Evolutionary conservation across 1,140 invertebrate species (phyloP).

Genomic region (Metopolophium dirhodum): DNA sequence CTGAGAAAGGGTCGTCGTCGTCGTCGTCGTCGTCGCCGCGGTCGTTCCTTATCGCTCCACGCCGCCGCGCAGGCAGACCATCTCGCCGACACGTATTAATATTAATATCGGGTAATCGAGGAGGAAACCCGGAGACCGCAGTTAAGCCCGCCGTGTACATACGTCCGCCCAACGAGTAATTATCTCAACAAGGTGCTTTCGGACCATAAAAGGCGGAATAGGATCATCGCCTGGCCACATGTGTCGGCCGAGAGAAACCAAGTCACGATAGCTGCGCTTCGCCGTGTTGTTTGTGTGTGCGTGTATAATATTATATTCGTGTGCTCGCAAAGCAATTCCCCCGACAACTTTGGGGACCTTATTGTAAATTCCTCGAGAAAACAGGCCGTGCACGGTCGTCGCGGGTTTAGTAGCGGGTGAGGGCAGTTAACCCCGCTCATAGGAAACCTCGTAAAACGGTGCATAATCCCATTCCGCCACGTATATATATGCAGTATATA

Average conservation of each 20-base stretch:
- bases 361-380: slow-evolving; percentile 36
- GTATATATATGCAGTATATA: too few species aligned
- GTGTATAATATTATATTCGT: too few species aligned
- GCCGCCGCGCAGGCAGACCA: neutral
- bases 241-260: neutral
- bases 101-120: slow-evolving; percentile 43
- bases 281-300: too few species aligned
- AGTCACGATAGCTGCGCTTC: neutral
- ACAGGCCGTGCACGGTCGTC: neutral
- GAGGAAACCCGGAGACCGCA: slow-evolving; percentile 14
- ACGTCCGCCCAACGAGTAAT: slow-evolving; percentile 5
- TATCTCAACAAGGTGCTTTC: slow-evolving; percentile 50
- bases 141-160: neutral
- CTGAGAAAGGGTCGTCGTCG: slow-evolving; percentile 30
- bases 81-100: slow-evolving; percentile 23
- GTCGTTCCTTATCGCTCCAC: slow-evolving; percentile 37
- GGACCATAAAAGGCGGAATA: neutral
- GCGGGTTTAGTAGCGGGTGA: neutral
- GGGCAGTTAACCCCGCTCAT: neutral
- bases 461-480: neutral
- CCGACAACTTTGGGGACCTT: slow-evolving; percentile 9
- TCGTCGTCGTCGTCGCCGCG: neutral
- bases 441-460: slow-evolving; percentile 41
- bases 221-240: neutral
- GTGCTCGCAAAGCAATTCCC: neutral